A percentile compares a stretch with the other conserved stretches of the same genome.
Evolutionary conservation across 2,113 vertebrate species (phyloP).

Genomic region (Pica pica): DNA sequence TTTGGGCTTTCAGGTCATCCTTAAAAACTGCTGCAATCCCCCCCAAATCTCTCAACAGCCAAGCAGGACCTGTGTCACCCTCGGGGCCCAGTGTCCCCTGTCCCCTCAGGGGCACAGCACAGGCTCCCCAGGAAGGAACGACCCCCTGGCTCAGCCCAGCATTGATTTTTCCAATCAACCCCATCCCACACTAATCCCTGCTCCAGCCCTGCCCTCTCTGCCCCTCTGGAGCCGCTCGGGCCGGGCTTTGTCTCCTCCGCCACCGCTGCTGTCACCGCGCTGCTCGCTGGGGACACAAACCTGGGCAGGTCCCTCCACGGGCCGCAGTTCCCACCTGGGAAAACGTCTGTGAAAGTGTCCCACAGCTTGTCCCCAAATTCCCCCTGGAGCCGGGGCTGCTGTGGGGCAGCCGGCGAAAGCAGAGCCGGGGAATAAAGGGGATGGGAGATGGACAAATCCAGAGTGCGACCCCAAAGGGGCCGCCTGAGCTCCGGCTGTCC

Average conservation of each 20-base stretch:
- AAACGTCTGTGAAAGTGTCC: rapidly evolving
- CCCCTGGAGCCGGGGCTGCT: rapidly evolving
- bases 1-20: not conserved
- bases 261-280: not conserved
- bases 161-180: rapidly evolving
- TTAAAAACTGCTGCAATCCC: not conserved
- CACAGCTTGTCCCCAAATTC: rapidly evolving
- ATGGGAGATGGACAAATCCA: rapidly evolving
- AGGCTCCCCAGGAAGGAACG: not conserved
- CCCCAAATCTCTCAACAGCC: not conserved
- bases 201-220: rapidly evolving
- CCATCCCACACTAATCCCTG: not conserved
- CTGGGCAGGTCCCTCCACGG: rapidly evolving
- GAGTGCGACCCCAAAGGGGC: not conserved
- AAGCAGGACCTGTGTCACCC: rapidly evolving
- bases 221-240: rapidly evolving
- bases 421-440: not conserved
- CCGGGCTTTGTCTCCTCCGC: not conserved
- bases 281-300: rapidly evolving
- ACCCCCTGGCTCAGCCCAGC: not conserved
- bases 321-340: rapidly evolving
- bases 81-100: too few relatives aligned
- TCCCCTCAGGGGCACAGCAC: not conserved
- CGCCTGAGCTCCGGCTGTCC: not conserved
- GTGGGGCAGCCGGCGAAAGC: not conserved